Base-by-base conservation (phyloP, 2,113 vertebrate species). In the Ictalurus punctatus region DNA sequence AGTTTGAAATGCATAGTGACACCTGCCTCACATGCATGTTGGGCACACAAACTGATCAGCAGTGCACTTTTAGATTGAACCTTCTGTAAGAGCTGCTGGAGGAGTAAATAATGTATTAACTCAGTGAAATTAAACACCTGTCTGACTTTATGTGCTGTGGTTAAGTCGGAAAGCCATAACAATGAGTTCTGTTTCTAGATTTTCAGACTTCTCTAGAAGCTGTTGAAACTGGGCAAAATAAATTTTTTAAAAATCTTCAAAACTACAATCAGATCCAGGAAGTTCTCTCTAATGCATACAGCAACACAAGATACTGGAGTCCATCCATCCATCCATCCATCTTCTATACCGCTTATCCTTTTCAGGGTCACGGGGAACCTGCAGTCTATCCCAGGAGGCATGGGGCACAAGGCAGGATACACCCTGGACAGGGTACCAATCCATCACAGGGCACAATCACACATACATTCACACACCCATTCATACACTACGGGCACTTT, bases 21-120 rank as follows among this genome's bases (percentile, higher is more conserved):
- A 40, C 10, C 3, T 34, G 80, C 56, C 7, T 58, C n/a, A 56
- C 54, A 21, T 37, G 4, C 30, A 61, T 9, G 27, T 56, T n/a
- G 48, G 25, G 16, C 25, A 80, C 78, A 56, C 37, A 80, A 48
- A n/a, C 44, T 40, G 37, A 84, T 84, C 30, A 34, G 23, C 37
- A 13, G 58, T 88, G 88, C 65, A 71, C n/a, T 71, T 52, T 30
- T 71, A 25, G 69, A 40, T 40, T 74, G 30, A 74, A 37, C 48
- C 30, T 54, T 74, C 30, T 59, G 65, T 16, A 37, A 14, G 48
- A 34, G 9, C 65, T 73, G 23, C 34, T 87, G 78, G 25, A 58
- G 48, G 30, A 27, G 14, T 71, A 19, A 87, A 80, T 87, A 69
- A 87, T 82, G 21, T 8, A 71, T 69, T 56, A 37, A 58, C 40